These are phyloP conservation scores for Galago senegalensis DNA, from an alignment of 2,797 vertebrate genomes.

Conservation along the genomic window DNA sequence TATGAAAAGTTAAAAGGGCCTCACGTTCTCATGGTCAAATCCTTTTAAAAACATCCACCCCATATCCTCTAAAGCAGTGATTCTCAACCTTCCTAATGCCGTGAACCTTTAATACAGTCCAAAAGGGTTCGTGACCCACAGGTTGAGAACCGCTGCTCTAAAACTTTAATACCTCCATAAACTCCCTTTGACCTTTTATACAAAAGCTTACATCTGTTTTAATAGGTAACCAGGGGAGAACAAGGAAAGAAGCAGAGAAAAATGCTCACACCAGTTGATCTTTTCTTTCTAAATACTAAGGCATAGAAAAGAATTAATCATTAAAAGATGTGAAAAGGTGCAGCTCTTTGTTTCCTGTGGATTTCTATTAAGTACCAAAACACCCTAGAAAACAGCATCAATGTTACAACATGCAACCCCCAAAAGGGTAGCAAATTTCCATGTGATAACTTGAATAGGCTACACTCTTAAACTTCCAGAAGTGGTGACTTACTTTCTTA, in stretches of 20 bases:
- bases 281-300: conserved; percentile 85
- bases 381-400: conserved; percentile 33
- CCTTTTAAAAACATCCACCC: conserved; percentile 71
- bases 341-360: too few relatives aligned
- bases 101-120: too few relatives aligned
- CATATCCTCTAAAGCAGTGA: not conserved
- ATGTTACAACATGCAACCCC: conserved; percentile 25
- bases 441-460: conserved; percentile 32
- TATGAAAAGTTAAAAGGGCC: conserved; percentile 63
- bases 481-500: not conserved
- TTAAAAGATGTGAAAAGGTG: not conserved
- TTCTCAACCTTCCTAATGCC: too few relatives aligned
- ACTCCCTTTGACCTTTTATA: conserved; percentile 83
- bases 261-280: conserved; percentile 70
- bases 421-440: conserved; percentile 52
- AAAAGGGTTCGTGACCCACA: too few relatives aligned
- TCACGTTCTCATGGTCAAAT: conserved; percentile 50
- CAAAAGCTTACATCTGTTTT: conserved; percentile 85
- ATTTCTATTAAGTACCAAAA: conserved; percentile 70
- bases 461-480: conserved; percentile 28
- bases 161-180: conserved; percentile 80
- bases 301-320: conserved; percentile 82
- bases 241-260: conserved; percentile 66
- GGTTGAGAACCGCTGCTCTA: not conserved
- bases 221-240: conserved; percentile 86